Base-by-base conservation (phyloP, 2,888 invertebrate species). In the Microchrysa polita region DNA sequence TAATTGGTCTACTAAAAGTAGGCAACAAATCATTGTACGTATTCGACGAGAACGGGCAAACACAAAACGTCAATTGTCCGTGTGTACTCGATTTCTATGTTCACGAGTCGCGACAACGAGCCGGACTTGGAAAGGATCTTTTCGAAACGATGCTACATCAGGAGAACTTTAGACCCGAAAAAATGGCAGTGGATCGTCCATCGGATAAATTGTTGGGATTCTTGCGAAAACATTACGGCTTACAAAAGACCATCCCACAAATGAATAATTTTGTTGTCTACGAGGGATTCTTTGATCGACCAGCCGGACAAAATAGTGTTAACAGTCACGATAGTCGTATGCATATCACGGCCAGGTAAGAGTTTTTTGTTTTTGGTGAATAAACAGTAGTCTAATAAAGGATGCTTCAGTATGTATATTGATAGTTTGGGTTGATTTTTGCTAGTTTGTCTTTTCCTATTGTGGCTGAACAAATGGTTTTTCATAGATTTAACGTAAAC, bases 31-130 rank as follows among this genome's bases (percentile, higher is more conserved):
- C 93, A 80, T 87, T 98, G 71, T 98, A 94, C 86, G 88, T 98
- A 69, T 92, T 91, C 82, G 93, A 95, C 82, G 87, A 88, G 79
- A 83, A 86, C 72, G 91, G 91, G 16, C 86, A 87, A 65, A 91
- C 93, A 78, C 91, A 90, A 82, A 94, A 96, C 83, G 87, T 93
- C 74, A 89, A 92, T 77, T 93, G 96, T 0, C 87, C 94, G 14
- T 97, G 97, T 83, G 90, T 98, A 73, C 88, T 98, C 65, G 98
- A 98, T 84, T 98, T 98, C 86, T 98, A 93, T 84, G 90, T 98
- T 23, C 90, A 94, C 80, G 92, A 92, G 82, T 90, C 92, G 1
- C 88, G 90, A 61, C 97, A 97, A 85, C 90, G 97, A 73, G 89
- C 89, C 82, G 98, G 98, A 1, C 88, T 91, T 81, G 98, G 98